Base-by-base conservation (phyloP, 1,140 invertebrate genomes). In the Heliconius hewitsoni region DNA sequence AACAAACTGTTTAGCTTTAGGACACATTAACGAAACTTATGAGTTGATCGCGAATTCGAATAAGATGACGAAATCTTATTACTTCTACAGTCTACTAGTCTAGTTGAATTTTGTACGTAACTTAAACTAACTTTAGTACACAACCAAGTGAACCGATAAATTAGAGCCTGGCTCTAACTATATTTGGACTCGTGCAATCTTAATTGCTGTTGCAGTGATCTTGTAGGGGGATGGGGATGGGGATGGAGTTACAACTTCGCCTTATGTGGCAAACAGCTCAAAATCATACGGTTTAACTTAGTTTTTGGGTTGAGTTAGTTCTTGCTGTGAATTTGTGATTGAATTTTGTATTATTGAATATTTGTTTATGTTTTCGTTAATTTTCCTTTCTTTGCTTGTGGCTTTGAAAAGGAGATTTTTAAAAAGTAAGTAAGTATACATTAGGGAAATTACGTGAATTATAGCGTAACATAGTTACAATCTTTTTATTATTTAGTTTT, bases 111-210 rank as follows among this genome's bases (percentile, higher is more conserved):
- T 66, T 66, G 27, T 66, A 30, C 60, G 27, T 66, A 66, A 30
- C 16, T 66, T 30, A 16, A 30, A 18, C 60, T 30, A 66, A 66
- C 60, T 66, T 66, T 16, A 66, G 60, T 66, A 66, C 8, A 70
- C 39, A 72, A 75, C 60, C 70, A 80, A 84, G 82, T 79, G 79
- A 77, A 82, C 82, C 85, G 79, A 87, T 86, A 89, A 89, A 87
- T 89, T 87, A 76, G 71, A 84, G 77, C 16, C 79, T 74, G 83
- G 85, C 81, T 87, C 79, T 76, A 89, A 86, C 84, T 85, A 84
- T 88, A 89, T 88, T 89, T 84, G 83, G 85, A 81, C 85, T 88
- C 88, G 84, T 86, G 84, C 86, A 88, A 88, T 88, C 85, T 89
- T 89, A 89, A 89, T 89, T 88, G 83, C 84, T 81, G 60, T 87